These are phyloP conservation scores for Sebastes trivittatus DNA, from an alignment of 2,797 vertebrate species.

Conservation along the genomic window DNA sequence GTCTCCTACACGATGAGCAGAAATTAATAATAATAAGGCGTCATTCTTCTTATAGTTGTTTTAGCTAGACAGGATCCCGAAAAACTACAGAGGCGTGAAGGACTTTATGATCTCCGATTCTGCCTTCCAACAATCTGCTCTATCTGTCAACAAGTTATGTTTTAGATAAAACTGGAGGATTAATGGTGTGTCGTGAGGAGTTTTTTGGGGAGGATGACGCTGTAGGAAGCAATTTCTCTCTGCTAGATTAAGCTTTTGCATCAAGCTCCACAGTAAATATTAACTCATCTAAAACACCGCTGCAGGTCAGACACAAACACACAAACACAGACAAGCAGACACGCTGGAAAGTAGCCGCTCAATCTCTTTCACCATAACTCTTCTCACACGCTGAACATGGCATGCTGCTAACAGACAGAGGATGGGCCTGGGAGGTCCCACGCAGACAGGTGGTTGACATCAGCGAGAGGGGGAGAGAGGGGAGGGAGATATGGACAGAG, in stretches of 20 bases:
- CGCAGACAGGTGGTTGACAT: slow-evolving; percentile 81
- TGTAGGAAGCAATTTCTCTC: slow-evolving; percentile 38
- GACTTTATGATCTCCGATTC: not conserved
- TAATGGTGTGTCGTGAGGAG: slow-evolving; percentile 12
- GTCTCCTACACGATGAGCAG: slow-evolving; percentile 18
- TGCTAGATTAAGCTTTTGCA: slow-evolving; percentile 2
- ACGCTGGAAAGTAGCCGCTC: slow-evolving; percentile 43
- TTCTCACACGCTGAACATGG: slow-evolving; percentile 65
- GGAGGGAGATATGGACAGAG: not conserved
- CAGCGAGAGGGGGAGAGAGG: slow-evolving; percentile 40
- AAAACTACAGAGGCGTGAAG: not conserved
- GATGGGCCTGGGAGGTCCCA: slow-evolving; percentile 79
- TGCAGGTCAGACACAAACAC: slow-evolving; percentile 20
- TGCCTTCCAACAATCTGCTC: not conserved
- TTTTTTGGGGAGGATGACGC: slow-evolving; percentile 35
- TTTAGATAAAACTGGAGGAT: slow-evolving; percentile 17
- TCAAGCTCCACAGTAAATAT: slow-evolving; percentile 30
- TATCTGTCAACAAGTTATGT: slow-evolving; percentile 12
- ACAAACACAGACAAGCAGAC: slow-evolving; percentile 33
- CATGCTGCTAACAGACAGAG: slow-evolving; percentile 75
- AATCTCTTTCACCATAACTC: slow-evolving; percentile 65
- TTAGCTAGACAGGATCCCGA: slow-evolving; percentile 5
- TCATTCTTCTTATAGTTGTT: slow-evolving; percentile 15
- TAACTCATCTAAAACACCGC: slow-evolving; percentile 31
- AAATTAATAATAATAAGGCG: not conserved